These are phyloP conservation scores for Chionomys nivalis DNA, from an alignment of 2,113 vertebrate species.

Conservation along the genomic window DNA sequence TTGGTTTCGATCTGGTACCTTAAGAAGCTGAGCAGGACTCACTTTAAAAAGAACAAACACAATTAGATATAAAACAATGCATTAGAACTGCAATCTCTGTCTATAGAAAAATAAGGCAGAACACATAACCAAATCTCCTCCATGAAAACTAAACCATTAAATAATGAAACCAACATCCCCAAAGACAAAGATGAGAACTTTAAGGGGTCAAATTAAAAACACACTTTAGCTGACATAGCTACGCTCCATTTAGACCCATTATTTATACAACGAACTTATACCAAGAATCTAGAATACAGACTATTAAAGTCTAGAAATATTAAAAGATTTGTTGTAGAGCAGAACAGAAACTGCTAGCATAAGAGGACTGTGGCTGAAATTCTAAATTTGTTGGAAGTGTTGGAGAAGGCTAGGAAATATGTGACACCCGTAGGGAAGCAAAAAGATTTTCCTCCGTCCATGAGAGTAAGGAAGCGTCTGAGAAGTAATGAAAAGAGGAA, in stretches of 20 bases:
- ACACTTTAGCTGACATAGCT: background rate
- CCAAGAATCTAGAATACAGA: background rate
- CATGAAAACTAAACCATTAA: conserved; percentile 36
- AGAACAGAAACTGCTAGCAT: background rate
- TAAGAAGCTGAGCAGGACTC: conserved; percentile 59
- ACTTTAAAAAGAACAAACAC: conserved; percentile 77
- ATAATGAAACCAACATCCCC: background rate
- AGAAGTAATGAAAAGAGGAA: background rate
- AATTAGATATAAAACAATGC: conserved; percentile 80
- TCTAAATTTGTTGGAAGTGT: background rate
- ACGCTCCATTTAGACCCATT: background rate
- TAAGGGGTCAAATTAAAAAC: background rate
- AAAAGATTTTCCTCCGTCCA: background rate
- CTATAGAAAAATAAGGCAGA: conserved; percentile 60
- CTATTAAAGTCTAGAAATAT: background rate
- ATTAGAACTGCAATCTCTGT: conserved; percentile 77
- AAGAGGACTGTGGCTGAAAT: background rate
- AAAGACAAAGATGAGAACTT: background rate
- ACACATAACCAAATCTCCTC: conserved; percentile 19
- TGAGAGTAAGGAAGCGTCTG: background rate
- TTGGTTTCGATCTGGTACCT: conserved; percentile 82
- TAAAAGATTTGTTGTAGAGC: conserved; percentile 19
- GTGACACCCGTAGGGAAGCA: background rate
- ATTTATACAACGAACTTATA: conserved; percentile 17
- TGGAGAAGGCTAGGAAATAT: background rate